phyloP scores from a whole-genome alignment of 2,797 vertebrate genomes.

The Telmatherina bonti region DNA sequence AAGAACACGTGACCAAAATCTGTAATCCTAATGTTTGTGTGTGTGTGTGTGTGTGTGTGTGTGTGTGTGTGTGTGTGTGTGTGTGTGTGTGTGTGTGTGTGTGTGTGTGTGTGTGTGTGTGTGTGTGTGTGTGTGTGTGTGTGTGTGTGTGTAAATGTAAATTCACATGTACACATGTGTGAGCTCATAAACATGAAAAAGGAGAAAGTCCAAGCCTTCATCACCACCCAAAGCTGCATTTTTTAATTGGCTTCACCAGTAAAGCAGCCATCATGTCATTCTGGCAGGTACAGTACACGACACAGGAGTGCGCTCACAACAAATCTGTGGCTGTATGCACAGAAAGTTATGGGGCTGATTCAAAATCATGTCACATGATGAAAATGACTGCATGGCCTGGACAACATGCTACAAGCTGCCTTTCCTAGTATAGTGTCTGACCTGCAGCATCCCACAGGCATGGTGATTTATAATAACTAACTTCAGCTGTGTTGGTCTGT shows the following conservation, averaged over 20 bases:
- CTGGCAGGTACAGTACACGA: constrained; percentile 62
- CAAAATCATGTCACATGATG: constrained; percentile 37
- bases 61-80: neutral
- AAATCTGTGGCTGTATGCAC: constrained; percentile 41
- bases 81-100: neutral
- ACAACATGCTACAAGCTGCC: constrained; percentile 29
- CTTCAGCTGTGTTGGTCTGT: too few species aligned
- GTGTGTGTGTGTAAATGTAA: neutral
- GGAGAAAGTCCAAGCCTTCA: constrained; percentile 34
- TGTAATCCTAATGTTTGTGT: neutral
- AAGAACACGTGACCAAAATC: neutral
- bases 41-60: neutral
- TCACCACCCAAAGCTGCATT: constrained; percentile 43
- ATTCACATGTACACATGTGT: neutral
- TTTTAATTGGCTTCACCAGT: constrained; percentile 66
- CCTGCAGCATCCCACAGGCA: too few species aligned
- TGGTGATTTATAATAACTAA: too few species aligned
- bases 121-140: neutral
- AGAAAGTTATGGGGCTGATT: constrained; percentile 40
- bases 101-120: neutral
- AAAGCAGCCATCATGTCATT: constrained; percentile 68
- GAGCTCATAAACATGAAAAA: constrained; percentile 5
- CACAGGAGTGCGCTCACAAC: constrained; percentile 40
- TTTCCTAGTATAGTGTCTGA: constrained; percentile 3
- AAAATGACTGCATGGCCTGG: constrained; percentile 48